These are phyloP conservation scores for Bombus pyrosoma DNA, from an alignment of 1,140 invertebrate species.

Conservation along the genomic window DNA sequence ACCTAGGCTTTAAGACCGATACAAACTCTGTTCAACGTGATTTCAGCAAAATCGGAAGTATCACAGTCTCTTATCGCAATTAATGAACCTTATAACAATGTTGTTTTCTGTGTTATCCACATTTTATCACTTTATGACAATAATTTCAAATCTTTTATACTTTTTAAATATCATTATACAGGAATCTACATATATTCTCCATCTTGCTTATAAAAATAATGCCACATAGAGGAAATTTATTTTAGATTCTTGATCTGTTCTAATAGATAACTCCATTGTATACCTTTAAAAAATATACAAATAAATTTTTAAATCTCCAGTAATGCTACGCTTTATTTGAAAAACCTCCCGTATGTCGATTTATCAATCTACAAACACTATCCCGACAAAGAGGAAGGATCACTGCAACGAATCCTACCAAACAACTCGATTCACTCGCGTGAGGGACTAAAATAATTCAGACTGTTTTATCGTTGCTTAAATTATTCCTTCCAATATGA, in stretches of 20 bases:
- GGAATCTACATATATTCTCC: too few species aligned
- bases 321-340: too few species aligned
- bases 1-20: conserved; percentile 37
- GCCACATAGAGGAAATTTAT: not conserved
- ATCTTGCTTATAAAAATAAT: not conserved
- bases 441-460: conserved; percentile 6
- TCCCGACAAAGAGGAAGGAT: not conserved
- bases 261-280: not conserved
- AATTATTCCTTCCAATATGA: not conserved
- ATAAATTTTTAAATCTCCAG: not conserved
- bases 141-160: not conserved
- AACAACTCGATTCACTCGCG: not conserved
- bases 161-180: too few species aligned
- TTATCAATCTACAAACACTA: not conserved
- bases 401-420: not conserved
- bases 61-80: not conserved
- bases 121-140: not conserved
- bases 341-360: not conserved
- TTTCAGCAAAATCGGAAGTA: not conserved
- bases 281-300: not conserved
- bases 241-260: not conserved
- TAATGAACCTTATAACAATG: not conserved
- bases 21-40: not conserved
- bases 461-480: not conserved
- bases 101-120: not conserved